Conservation (phyloP, 2,797 vertebrate genomes). For the Nasua narica region DNA sequence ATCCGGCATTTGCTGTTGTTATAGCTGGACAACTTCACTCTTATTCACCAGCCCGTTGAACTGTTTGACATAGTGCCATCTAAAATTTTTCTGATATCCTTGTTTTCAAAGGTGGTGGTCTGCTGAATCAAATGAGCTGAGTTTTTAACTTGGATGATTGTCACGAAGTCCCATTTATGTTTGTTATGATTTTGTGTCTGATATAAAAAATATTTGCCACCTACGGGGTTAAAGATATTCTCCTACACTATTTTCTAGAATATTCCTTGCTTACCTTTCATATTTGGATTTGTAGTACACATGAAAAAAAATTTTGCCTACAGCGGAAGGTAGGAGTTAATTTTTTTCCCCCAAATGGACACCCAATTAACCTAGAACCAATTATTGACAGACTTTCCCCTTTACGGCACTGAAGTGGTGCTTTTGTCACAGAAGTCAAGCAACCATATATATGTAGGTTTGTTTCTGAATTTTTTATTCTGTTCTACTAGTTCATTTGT, state of each 20-base stretch:
- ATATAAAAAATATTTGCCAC: neutral
- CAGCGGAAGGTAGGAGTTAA: neutral
- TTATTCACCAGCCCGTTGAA: neutral
- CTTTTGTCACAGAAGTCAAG: neutral
- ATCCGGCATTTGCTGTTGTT: neutral
- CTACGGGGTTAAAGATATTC: neutral
- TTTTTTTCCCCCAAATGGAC: neutral
- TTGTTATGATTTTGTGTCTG: neutral
- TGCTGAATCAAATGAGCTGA: neutral
- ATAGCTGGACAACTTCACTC: neutral
- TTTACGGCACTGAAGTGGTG: neutral
- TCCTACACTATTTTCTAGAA: neutral
- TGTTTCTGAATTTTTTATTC: neutral
- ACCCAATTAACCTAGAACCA: neutral
- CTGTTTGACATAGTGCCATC: neutral
- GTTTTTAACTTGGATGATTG: neutral
- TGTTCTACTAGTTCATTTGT: neutral
- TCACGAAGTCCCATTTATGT: neutral
- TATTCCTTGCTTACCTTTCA: neutral
- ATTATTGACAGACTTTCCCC: neutral
- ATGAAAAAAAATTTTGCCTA: neutral
- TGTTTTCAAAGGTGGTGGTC: neutral
- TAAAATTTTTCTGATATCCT: neutral
- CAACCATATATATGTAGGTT: neutral
- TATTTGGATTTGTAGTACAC: neutral